A percentile compares a stretch with the other conserved stretches of the same genome.
Evolutionary conservation across 92 coral and sea anemone species (phyloP).

Genomic region (Meandrina meandrites): DNA sequence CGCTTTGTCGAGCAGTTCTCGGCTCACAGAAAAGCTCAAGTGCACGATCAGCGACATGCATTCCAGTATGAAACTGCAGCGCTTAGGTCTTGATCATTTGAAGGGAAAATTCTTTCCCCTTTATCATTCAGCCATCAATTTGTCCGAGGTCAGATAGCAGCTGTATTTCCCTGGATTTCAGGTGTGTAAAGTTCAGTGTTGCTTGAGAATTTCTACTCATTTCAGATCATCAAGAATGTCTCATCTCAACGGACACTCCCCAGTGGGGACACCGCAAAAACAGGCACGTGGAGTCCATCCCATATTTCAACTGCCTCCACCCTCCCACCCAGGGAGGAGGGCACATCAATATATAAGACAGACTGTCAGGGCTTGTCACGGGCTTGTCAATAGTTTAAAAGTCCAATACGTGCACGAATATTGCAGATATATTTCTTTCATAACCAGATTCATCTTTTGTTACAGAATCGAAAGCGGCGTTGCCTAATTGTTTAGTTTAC

Average conservation of each 20-base stretch:
- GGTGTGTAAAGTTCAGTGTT: background rate
- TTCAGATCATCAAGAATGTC: background rate
- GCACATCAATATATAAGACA: background rate
- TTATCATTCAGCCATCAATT: constrained; percentile 84
- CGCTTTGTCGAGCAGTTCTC: constrained; percentile 23
- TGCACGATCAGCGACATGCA: constrained; percentile 75
- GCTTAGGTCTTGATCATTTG: constrained; percentile 64
- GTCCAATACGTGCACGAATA: background rate
- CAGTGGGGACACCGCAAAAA: background rate
- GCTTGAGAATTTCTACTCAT: background rate
- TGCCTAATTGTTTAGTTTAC: background rate
- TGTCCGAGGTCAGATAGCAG: constrained; percentile 46
- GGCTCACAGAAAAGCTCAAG: constrained; percentile 64
- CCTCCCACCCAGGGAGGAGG: background rate
- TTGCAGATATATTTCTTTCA: background rate
- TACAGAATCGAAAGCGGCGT: background rate
- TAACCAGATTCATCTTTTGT: background rate
- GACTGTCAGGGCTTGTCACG: background rate
- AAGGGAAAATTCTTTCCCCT: constrained; percentile 82
- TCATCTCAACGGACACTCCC: background rate
- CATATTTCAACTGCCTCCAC: background rate
- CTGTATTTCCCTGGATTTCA: background rate
- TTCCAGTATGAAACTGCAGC: constrained; percentile 73
- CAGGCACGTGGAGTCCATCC: background rate
- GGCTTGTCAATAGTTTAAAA: background rate